Evolutionary conservation across 1,140 invertebrate genomes (phyloP).

Genomic region (Drosophila ohnishii): DNA sequence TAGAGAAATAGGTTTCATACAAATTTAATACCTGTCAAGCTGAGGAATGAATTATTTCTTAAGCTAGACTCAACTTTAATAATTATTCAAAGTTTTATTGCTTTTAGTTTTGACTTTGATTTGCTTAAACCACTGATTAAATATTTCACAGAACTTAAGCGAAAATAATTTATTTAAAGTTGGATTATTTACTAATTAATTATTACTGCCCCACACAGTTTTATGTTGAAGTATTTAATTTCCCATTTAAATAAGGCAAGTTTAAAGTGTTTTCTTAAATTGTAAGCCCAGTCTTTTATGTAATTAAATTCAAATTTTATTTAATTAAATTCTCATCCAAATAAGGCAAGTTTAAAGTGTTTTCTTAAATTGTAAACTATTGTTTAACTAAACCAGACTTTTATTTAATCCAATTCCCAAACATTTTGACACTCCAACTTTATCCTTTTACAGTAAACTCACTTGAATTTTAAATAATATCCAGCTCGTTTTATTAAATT

Average conservation of each 20-base stretch:
- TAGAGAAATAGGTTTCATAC: slow-evolving; percentile 4
- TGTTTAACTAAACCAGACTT: not conserved
- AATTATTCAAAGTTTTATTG: slow-evolving; percentile 19
- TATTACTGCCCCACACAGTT: not conserved
- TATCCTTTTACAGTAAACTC: not conserved
- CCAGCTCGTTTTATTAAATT: slow-evolving; percentile 2
- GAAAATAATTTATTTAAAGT: not conserved
- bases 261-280: not conserved
- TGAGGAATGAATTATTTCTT: slow-evolving; percentile 1
- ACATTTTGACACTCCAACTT: not conserved
- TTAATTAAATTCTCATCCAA: not conserved
- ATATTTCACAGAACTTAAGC: not conserved
- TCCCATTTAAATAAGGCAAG: not conserved
- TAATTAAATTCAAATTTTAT: too few relatives aligned
- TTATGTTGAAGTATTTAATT: not conserved
- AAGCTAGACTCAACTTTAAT: slow-evolving; percentile 5
- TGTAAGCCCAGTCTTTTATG: too few relatives aligned
- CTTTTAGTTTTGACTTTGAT: slow-evolving; percentile 1
- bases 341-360: not conserved
- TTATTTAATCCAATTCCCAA: slow-evolving; percentile 1
- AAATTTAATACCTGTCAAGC: slow-evolving; percentile 6
- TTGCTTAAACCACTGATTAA: not conserved
- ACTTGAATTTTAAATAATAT: not conserved
- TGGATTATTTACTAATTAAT: not conserved
- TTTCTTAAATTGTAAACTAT: not conserved